Evolutionary conservation across 1,140 invertebrate genomes (phyloP), one percentile per base, ranked within the genome.

Genomic region (Scaptomyza montana): DNA sequence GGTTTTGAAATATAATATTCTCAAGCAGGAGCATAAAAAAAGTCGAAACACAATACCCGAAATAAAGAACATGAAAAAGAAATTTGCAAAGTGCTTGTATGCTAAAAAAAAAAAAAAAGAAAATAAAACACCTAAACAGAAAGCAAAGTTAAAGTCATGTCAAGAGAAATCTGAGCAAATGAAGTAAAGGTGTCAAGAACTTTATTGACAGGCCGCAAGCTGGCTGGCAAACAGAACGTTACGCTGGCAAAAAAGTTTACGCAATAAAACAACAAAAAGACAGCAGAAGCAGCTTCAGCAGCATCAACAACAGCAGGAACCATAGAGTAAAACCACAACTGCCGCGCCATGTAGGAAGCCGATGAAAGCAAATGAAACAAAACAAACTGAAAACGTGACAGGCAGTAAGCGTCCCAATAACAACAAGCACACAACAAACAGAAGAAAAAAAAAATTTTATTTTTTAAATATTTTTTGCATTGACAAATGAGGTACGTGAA

Each of bases 141-240:
- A 69, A 65, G 77, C 78, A 86, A 86, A 86, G 78, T 65, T 63
- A 86, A 80, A 86, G 81, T 77, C 81, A 81, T 77, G 78, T 69
- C 61, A 41, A 66, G 78, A 86, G 82, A 86, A 86, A 87, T 86
- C 81, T 86, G 81, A 49, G 78, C 78, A 86, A 86, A 86, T 86
- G 78, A 87, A 87, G 81, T 75, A 87, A 86, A 87, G 82, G 81
- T 86, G 81, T 86, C 81, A 86, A 86, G 81, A 86, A 87, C 82
- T 78, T 87, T 87, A 87, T 87, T 86, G 81, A 86, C 81, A 86
- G 63, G 74, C 78, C 68, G 57, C 65, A 56, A 77, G 63, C 72
- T 70, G 75, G 49, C 66, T 65, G 49, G 60, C 55, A 70, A 70
- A 67, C 73, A 78, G 33, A 71, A 51, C 68, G 68, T 57, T 57